Percentiles rank a stretch among this genome's conserved stretches.
Evolutionary conservation across 2,113 vertebrate genomes (phyloP).

Genomic region (Pygoscelis antarcticus): DNA sequence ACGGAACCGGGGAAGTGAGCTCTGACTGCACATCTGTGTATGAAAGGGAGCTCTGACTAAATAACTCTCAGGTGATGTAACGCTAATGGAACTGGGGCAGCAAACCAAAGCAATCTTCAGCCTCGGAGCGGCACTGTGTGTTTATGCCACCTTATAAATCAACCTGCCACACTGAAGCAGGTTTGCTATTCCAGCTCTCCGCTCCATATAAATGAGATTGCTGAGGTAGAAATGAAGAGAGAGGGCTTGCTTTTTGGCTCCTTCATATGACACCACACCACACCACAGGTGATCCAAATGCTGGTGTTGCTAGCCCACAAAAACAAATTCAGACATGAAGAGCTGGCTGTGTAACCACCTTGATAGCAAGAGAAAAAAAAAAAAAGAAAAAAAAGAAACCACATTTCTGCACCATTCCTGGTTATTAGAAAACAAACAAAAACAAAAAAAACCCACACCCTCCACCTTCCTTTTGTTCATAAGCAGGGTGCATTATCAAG

Average conservation of each 20-base stretch:
- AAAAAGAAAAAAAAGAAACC: not conserved
- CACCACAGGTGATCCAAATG: not conserved
- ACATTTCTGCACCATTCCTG: not conserved
- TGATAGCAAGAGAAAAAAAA: not conserved
- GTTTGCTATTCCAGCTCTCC: constrained; percentile 4
- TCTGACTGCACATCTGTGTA: not conserved
- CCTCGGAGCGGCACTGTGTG: not conserved
- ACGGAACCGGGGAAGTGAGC: not conserved
- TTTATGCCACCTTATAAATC: constrained; percentile 50
- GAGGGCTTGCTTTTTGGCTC: not conserved
- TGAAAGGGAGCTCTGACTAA: not conserved
- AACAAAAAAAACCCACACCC: too few relatives aligned
- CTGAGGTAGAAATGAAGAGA: not conserved
- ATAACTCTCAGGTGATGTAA: not conserved
- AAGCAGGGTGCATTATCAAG: not conserved
- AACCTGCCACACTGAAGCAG: not conserved
- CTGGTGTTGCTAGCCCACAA: not conserved
- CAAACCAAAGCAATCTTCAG: constrained; percentile 19
- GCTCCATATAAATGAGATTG: not conserved
- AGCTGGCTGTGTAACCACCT: not conserved
- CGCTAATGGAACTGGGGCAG: not conserved
- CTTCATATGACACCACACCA: not conserved
- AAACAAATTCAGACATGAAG: not conserved
- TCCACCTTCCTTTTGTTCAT: not conserved
- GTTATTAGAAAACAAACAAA: not conserved